Evolutionary conservation across 37 sponge, comb jelly and placozoan genomes (phyloP), one percentile per base, ranked within the genome.

Genomic region (Petrosia ficiformis): DNA sequence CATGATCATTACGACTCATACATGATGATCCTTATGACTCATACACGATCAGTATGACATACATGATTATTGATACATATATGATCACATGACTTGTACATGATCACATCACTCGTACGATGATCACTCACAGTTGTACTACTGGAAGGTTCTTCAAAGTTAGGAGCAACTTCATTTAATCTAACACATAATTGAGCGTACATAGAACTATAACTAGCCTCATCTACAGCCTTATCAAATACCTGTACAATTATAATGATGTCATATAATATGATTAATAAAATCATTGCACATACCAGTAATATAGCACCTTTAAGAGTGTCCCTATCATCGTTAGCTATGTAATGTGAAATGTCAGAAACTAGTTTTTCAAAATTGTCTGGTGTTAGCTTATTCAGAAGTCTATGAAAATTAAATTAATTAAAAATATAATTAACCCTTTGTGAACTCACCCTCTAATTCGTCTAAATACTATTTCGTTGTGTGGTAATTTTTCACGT

Each of bases 351-450:
- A 19, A 93, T 58, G 32, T 89, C 77, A 16, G 48, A 14, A 43
- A 65, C 72, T 31, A 85, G 83, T 33, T 31, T 77, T 10, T 85
- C 83, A 79, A 93, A 93, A 52, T 89, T 93, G 58, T 93, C 94
- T 0, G 94, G 94, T 25, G 90, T 93, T 70, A 93, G 71, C 64
- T 93, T 93, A 74, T 93, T 93, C 71, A 93, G 40, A 54, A 93
- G 82, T 14, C 94, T 93, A 65, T 8, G 14, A 48, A 48, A 19
- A 48, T 19, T 48, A 48, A 14, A 48, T 48, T 8, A 48, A 8
- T 48, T 8, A 48, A 48, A 16, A 68, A n/a, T 4, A 74, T 44
- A 80, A 37, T 31, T 4, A 73, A n/a, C n/a, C n/a, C n/a, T n/a
- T n/a, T 4, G 31, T 59, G 22, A 25, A 59, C n/a, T 5, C 37